Percentiles rank a stretch among this genome's conserved stretches.
These are phyloP conservation scores for Callipepla squamata DNA, from an alignment of 2,113 vertebrate genomes.

Conservation along the genomic window DNA sequence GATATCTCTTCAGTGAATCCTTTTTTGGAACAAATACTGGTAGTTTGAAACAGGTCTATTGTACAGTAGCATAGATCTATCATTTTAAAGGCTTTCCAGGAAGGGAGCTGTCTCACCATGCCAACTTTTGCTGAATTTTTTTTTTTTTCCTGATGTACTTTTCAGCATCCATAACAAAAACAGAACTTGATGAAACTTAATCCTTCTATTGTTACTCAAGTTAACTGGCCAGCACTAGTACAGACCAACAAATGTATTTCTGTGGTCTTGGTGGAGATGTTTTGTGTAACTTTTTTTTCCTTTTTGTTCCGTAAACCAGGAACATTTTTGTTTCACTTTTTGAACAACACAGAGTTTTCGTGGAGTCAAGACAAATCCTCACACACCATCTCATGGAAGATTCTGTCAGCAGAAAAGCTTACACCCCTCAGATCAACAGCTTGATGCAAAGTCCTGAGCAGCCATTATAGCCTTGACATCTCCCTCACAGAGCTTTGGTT, in stretches of 20 bases:
- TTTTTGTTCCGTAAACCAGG: neutral
- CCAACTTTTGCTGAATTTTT: neutral
- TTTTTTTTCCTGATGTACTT: neutral
- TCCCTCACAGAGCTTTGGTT: neutral
- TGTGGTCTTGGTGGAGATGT: too few species aligned
- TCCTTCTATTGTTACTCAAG: neutral
- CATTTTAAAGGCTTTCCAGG: neutral
- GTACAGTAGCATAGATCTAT: neutral
- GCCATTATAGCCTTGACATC: neutral
- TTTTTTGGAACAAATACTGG: neutral
- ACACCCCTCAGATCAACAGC: neutral
- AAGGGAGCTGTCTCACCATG: neutral
- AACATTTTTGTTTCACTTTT: rapidly evolving
- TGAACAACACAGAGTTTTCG: rapidly evolving
- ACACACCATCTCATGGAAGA: rapidly evolving
- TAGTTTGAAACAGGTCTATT: neutral
- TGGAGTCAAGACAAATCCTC: neutral
- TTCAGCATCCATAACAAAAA: neutral
- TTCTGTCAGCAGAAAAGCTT: neutral
- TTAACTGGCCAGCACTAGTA: neutral
- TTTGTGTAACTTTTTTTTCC: neutral
- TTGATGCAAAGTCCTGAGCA: neutral
- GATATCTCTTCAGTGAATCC: neutral
- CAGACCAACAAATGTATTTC: neutral
- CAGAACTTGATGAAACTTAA: rapidly evolving